Evolutionary conservation across 1,140 invertebrate genomes (phyloP), one percentile per base, ranked within the genome.

Genomic region (Drosophila nikananu): DNA sequence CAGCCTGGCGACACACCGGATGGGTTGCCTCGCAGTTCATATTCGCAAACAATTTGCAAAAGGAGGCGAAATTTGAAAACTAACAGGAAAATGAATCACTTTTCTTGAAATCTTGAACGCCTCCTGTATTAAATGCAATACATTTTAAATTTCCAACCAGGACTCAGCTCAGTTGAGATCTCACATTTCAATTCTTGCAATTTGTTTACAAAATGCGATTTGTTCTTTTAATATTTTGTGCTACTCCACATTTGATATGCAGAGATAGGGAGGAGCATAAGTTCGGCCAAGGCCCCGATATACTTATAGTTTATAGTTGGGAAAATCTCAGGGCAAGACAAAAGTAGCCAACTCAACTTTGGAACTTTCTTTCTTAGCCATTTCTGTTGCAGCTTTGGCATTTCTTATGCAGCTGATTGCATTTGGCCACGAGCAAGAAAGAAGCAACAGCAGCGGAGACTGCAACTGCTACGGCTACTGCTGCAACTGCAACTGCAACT

Each of bases 331-430:
- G 80, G 62, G 30, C 42, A 68, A 82, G 67, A 86, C 80, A 86
- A 86, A 80, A 86, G 76, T 67, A 77, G 68, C 67, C 57, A 70
- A 55, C 57, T 59, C 32, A 65, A 89, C 54, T 84, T 77, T 39
- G 41, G 17, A 79, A 79, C 42, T 77, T 65, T 63, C 27, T 19
- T 71, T 59, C 66, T 32, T 23, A n/a, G 67, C 37, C 39, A 15
- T 61, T 79, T 70, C 27, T 59, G n/a, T 59, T 81, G 30, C 48
- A 68, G 67, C 67, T 68, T 68, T 68, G 67, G 67, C 39, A 68
- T 81, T 84, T 75, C 59, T 61, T 73, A 72, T 82, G 70, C 73
- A 74, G 80, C 55, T 55, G 76, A 87, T 86, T 86, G 83, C 83
- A 77, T 83, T 87, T 83, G 54, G 68, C 84, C 83, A 68, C 49